Conservation (phyloP, 2,888 invertebrate genomes). For the Cotesia congregata region DNA sequence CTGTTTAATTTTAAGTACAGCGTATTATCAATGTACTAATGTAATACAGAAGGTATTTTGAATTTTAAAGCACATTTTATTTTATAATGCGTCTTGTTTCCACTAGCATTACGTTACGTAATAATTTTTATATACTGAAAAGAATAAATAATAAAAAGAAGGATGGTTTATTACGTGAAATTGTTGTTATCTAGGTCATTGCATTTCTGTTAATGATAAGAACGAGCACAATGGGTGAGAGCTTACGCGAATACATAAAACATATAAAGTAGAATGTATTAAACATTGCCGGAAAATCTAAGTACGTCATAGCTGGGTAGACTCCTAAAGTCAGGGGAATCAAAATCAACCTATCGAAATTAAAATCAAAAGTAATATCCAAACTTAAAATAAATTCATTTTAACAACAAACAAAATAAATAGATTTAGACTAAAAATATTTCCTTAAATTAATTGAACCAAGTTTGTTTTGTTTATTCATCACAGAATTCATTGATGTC, state of each 20-base stretch:
- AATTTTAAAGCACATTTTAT: no score
- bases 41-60: no score
- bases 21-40: no score
- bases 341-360: background rate
- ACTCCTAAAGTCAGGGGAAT: background rate
- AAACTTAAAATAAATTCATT: background rate
- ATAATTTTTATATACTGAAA: background rate
- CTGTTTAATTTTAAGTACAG: no score
- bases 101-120: background rate
- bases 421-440: no score
- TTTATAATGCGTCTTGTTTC: background rate
- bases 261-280: conserved; percentile 39
- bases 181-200: conserved; percentile 42
- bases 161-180: conserved; percentile 5
- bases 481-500: background rate
- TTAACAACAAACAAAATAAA: no score
- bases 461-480: background rate
- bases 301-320: background rate
- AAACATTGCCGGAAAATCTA: conserved; percentile 35
- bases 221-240: conserved; percentile 38
- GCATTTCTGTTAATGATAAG: conserved; percentile 41
- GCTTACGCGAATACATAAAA: conserved; percentile 25
- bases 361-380: background rate
- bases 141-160: background rate
- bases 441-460: background rate